Percentiles rank a stretch among this genome's conserved stretches.
These are phyloP conservation scores for Heliconius ethilla DNA, from an alignment of 2,888 invertebrate genomes.

Conservation along the genomic window DNA sequence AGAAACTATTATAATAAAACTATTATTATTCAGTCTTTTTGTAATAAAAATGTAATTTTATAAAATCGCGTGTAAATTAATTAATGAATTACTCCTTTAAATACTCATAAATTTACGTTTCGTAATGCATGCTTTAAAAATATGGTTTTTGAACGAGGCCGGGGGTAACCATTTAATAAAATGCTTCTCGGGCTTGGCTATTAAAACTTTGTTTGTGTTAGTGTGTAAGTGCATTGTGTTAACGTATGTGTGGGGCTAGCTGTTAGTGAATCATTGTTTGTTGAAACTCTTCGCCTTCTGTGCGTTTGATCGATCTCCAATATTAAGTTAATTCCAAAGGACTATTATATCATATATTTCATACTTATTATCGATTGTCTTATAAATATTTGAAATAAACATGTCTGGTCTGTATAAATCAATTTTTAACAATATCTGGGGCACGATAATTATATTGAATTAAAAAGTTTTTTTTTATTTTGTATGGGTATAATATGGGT, in stretches of 20 bases:
- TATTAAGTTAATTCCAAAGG: conserved; percentile 32
- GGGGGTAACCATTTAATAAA: conserved; percentile 46
- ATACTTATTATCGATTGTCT: background rate
- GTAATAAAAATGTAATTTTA: too few species aligned
- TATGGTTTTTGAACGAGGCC: conserved; percentile 48
- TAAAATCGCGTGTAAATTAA: background rate
- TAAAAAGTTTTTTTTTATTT: background rate
- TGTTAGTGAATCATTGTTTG: conserved; percentile 56
- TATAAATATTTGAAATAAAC: background rate
- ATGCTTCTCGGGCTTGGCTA: conserved; percentile 42
- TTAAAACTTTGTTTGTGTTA: conserved; percentile 42
- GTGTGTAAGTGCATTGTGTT: conserved; percentile 39
- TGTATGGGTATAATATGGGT: too few species aligned
- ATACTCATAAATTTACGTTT: background rate
- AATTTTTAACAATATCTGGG: background rate
- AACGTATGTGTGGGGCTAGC: conserved; percentile 43
- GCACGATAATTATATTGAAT: background rate
- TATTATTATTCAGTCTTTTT: too few species aligned
- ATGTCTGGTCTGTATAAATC: background rate
- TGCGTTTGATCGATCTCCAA: conserved; percentile 54
- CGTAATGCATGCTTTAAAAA: conserved; percentile 42
- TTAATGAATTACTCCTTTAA: background rate
- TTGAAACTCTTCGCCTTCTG: conserved; percentile 51
- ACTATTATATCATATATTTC: background rate
- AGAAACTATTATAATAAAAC: conserved; percentile 50